phyloP scores from a whole-genome alignment of 2,113 vertebrate genomes.

The Pelmatolapia mariae region DNA sequence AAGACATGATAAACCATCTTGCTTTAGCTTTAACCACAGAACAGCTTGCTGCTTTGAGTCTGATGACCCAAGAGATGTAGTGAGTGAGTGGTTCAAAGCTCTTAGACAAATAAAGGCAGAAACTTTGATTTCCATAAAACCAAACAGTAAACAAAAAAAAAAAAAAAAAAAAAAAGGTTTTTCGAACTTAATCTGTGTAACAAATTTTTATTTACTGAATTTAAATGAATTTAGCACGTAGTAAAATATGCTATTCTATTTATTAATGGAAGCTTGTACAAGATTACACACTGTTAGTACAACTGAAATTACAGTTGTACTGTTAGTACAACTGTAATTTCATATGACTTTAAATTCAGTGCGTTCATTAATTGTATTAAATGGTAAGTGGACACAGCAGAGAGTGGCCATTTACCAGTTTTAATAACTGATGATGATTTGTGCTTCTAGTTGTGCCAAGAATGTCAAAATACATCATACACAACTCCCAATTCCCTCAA shows the following conservation, averaged over 20 bases:
- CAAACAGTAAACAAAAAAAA: neutral
- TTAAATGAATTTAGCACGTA: neutral
- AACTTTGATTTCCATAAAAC: neutral
- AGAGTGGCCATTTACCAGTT: neutral
- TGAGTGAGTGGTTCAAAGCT: neutral
- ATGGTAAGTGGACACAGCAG: neutral
- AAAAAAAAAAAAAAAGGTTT: neutral
- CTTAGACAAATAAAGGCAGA: neutral
- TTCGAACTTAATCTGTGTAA: neutral
- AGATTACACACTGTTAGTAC: neutral
- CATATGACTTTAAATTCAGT: neutral
- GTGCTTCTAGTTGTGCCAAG: neutral
- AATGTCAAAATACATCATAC: neutral
- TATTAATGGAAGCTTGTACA: neutral
- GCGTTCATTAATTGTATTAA: neutral
- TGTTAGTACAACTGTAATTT: neutral
- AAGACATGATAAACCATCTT: neutral
- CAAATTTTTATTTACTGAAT: neutral
- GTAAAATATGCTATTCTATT: neutral
- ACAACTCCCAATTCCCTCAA: neutral
- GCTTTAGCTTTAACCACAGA: neutral
- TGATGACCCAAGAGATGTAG: neutral
- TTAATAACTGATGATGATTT: neutral
- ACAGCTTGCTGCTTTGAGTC: neutral
- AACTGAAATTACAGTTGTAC: neutral